A percentile compares a stretch with the other conserved stretches of the same genome.
Evolutionary conservation across 2,888 invertebrate genomes (phyloP).

Genomic region (Rhodophaea formosa): DNA sequence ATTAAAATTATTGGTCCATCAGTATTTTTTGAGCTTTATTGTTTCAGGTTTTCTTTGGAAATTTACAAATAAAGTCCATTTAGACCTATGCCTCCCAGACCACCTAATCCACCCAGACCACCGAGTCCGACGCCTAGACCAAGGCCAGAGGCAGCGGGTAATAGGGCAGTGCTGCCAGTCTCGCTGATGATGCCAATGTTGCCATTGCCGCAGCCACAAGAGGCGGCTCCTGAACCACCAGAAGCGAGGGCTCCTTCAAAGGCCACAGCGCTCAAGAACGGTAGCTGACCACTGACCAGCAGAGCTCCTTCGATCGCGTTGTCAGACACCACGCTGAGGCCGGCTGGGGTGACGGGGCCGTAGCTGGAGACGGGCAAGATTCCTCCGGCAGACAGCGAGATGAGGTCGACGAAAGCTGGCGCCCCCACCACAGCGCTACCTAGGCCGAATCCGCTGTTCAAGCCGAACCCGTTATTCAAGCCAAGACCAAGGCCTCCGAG

Average conservation of each 20-base stretch:
- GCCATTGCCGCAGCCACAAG: constrained; percentile 48
- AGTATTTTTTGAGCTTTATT: too few relatives aligned
- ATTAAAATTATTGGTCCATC: too few relatives aligned
- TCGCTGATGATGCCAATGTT: constrained; percentile 33
- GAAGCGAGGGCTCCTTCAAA: constrained; percentile 47
- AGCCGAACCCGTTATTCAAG: neutral
- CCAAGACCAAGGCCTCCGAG: neutral
- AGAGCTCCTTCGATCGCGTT: constrained; percentile 50
- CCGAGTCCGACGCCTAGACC: constrained; percentile 13
- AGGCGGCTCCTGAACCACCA: constrained; percentile 42
- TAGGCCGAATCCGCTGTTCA: neutral
- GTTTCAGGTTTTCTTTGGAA: too few relatives aligned
- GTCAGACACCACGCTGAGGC: constrained; percentile 48
- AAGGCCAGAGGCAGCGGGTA: constrained; percentile 4
- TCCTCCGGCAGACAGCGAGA: constrained; percentile 44
- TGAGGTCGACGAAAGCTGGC: constrained; percentile 29
- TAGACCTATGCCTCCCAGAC: constrained; percentile 12
- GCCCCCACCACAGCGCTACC: constrained; percentile 20
- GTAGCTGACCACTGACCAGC: constrained; percentile 46
- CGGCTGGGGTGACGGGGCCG: constrained; percentile 46
- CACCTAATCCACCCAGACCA: constrained; percentile 17
- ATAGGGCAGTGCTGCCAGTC: neutral
- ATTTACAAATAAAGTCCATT: too few relatives aligned
- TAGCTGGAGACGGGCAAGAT: constrained; percentile 44
- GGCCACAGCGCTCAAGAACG: constrained; percentile 50